Evolutionary conservation across 2,888 invertebrate genomes (phyloP).

Genomic region (Neoascia interrupta): DNA sequence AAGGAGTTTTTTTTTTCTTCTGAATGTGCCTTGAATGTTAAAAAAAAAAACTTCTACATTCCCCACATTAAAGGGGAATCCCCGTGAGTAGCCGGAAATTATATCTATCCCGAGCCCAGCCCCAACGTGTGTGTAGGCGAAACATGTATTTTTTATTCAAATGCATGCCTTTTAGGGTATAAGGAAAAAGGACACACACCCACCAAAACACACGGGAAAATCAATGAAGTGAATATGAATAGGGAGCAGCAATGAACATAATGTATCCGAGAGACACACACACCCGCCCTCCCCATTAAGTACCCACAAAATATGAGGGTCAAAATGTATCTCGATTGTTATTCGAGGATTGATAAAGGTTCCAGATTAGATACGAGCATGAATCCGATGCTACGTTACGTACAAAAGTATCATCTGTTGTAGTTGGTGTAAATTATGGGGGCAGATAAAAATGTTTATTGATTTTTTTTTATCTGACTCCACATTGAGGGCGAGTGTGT

Average conservation of each 20-base stretch:
- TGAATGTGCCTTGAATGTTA: slow-evolving; percentile 41
- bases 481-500: neutral
- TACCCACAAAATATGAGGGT: slow-evolving; percentile 44
- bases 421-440: slow-evolving; percentile 28
- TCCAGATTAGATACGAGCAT: slow-evolving; percentile 14
- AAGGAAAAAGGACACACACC: too few relatives aligned
- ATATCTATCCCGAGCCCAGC: neutral
- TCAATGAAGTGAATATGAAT: slow-evolving; percentile 1
- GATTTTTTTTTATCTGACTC: neutral
- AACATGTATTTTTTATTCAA: neutral
- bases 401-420: slow-evolving; percentile 15
- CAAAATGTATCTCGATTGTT: slow-evolving; percentile 47
- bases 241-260: neutral
- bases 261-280: neutral
- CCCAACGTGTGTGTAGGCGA: neutral
- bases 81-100: slow-evolving; percentile 49
- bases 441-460: slow-evolving; percentile 19
- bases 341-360: slow-evolving; percentile 48
- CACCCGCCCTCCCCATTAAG: slow-evolving; percentile 1
- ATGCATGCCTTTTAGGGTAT: neutral
- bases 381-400: slow-evolving; percentile 3
- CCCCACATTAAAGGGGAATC: slow-evolving; percentile 12
- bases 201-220: neutral
- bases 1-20: neutral
- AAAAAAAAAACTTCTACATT: slow-evolving; percentile 19